A percentile compares a stretch with the other conserved stretches of the same genome.
Conservation (phyloP, 2,888 invertebrate species). For the Rhagonycha fulva region DNA sequence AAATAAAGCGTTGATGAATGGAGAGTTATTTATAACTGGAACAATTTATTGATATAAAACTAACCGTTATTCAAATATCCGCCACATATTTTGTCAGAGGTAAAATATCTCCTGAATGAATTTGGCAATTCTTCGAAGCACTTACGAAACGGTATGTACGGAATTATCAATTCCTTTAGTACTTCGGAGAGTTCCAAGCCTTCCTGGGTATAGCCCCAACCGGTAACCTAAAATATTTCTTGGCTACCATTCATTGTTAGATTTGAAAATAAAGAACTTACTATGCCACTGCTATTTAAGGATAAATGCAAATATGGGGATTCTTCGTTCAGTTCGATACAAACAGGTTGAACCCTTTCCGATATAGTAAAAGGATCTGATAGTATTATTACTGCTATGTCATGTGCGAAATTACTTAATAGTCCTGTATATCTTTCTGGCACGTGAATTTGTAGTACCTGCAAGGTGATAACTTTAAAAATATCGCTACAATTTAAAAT, state of each 20-base stretch:
- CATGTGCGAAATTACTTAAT: constrained; percentile 38
- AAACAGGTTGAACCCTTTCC: constrained; percentile 47
- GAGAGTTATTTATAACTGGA: neutral
- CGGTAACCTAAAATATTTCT: neutral
- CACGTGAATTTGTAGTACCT: constrained; percentile 38
- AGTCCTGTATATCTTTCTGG: constrained; percentile 37
- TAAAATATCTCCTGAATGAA: neutral
- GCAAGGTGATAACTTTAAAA: neutral
- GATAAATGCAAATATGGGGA: constrained; percentile 18
- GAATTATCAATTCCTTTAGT: neutral
- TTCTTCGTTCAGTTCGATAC: constrained; percentile 39
- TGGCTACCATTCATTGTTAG: neutral
- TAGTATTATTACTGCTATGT: constrained; percentile 49
- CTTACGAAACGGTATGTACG: neutral
- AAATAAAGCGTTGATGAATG: too few species aligned
- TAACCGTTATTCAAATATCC: neutral
- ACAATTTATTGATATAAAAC: neutral
- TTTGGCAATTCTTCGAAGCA: neutral
- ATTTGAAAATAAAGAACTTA: constrained; percentile 27
- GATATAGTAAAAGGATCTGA: constrained; percentile 41
- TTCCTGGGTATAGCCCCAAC: neutral
- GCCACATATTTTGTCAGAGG: neutral
- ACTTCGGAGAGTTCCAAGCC: neutral
- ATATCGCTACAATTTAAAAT: too few species aligned
- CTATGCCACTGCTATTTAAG: constrained; percentile 30